phyloP scores from a whole-genome alignment of 2,888 invertebrate genomes.

The Clistopyga incitator region DNA sequence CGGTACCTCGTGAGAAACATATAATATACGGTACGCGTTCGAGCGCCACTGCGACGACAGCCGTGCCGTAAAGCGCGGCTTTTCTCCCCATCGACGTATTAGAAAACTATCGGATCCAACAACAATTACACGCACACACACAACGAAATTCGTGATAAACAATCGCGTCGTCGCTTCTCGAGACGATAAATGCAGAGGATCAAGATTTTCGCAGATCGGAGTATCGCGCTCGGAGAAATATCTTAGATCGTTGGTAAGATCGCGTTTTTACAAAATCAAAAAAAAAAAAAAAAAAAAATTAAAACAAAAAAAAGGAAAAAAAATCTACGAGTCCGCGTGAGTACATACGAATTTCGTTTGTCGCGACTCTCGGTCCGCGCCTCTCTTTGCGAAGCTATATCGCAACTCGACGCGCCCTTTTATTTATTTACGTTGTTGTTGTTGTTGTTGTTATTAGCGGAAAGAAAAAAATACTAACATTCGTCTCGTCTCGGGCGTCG shows the following conservation, averaged over 20 bases:
- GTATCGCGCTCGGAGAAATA: not conserved
- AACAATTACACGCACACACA: not conserved
- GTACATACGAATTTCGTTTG: constrained; percentile 1
- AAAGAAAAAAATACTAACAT: constrained; percentile 71
- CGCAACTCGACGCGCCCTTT: constrained; percentile 43
- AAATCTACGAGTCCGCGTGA: not conserved
- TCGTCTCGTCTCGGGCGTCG: constrained; percentile 78
- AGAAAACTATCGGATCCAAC: constrained; percentile 14
- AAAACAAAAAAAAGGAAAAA: constrained; percentile 3
- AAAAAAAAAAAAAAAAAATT: not conserved
- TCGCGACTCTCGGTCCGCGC: constrained; percentile 42
- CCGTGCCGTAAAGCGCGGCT: not conserved
- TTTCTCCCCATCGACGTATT: not conserved
- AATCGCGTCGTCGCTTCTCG: not conserved
- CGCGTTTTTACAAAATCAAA: not conserved
- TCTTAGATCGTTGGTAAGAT: not conserved
- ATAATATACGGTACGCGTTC: constrained; percentile 66
- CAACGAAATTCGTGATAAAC: not conserved
- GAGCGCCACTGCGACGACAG: constrained; percentile 43
- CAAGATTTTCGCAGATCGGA: constrained; percentile 13
- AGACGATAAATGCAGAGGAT: not conserved
- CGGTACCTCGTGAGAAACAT: constrained; percentile 67
- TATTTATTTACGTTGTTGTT: too few species aligned
- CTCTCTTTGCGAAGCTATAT: constrained; percentile 18
- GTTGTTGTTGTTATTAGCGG: not conserved